Percentiles rank a stretch among this genome's conserved stretches.
Evolutionary conservation across 2,113 vertebrate species (phyloP).

Genomic region (Todiramphus chloris): DNA sequence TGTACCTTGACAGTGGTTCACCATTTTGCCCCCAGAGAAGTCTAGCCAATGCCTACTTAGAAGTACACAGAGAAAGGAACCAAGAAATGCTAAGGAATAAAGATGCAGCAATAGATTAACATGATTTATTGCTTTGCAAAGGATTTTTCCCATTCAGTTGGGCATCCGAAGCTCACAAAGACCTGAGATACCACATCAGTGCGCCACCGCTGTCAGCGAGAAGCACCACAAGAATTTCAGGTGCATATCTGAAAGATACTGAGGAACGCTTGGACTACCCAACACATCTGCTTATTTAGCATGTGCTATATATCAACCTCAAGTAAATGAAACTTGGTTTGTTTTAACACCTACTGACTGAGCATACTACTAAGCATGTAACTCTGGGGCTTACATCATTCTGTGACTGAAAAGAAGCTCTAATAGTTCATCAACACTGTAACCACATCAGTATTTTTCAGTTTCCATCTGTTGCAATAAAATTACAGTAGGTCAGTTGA

Average conservation of each 20-base stretch:
- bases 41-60: not conserved
- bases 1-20: not conserved
- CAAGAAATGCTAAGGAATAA: not conserved
- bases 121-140: not conserved
- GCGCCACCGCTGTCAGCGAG: not conserved
- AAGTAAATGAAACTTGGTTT: not conserved
- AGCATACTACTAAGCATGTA: not conserved
- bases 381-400: not conserved
- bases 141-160: not conserved
- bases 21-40: not conserved
- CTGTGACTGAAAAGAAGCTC: not conserved
- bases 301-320: not conserved
- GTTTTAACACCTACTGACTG: not conserved
- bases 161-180: not conserved
- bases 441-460: not conserved
- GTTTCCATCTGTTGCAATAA: not conserved
- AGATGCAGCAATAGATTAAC: not conserved
- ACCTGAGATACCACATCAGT: not conserved
- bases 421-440: not conserved
- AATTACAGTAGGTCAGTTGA: not conserved
- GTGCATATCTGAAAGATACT: not conserved
- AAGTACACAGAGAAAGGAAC: not conserved
- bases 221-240: not conserved
- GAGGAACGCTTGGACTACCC: not conserved
- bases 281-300: not conserved